Base-by-base conservation (phyloP, 2,797 vertebrate species). In the Sciaenops ocellatus region DNA sequence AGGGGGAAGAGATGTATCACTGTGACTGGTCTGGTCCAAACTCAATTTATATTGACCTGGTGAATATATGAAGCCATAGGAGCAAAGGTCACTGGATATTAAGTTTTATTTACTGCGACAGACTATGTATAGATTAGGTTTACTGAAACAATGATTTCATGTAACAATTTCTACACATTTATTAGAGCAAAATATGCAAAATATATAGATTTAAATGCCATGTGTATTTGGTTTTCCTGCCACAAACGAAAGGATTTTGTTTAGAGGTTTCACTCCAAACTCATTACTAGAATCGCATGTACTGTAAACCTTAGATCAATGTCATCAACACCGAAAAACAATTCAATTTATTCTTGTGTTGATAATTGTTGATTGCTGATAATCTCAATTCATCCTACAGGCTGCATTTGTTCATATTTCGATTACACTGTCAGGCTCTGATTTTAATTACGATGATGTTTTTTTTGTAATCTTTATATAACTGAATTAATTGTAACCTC, bases 31-130 rank as follows among this genome's bases (percentile, higher is more conserved):
- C 44, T 61, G 68, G 42, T 41, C 28, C 41, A 76, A 76, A 73
- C 22, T 48, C 20, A 46, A 20, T 56, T 70, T 16, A 34, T 50
- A 74, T 55, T 75, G 80, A 78, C 24, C 15, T 6, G 41, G 4
- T 15, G n/a, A 4, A 51, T 22, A 28, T 41, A 34, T 68, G 20
- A 63, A 50, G 16, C 52, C n/a, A 16, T 20, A 62, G 6, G 34
- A 57, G 46, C 20, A 73, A 61, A 3, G 47, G 74, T 50, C 30
- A 24, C 6, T 18, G 2, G 34, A 46, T 52, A 55, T 69, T 47
- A 41, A 26, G 17, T 63, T 71, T 65, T 3, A 2, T 47, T 73
- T 34, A 7, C 41, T 38, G 56, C 17, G 0, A 57, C 50, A 47
- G 12, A 6, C 42, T 17, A 4, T 44, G 18, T 10, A 44, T 12